Conservation (phyloP, 2,113 vertebrate species). For the Dinomys branickii region DNA sequence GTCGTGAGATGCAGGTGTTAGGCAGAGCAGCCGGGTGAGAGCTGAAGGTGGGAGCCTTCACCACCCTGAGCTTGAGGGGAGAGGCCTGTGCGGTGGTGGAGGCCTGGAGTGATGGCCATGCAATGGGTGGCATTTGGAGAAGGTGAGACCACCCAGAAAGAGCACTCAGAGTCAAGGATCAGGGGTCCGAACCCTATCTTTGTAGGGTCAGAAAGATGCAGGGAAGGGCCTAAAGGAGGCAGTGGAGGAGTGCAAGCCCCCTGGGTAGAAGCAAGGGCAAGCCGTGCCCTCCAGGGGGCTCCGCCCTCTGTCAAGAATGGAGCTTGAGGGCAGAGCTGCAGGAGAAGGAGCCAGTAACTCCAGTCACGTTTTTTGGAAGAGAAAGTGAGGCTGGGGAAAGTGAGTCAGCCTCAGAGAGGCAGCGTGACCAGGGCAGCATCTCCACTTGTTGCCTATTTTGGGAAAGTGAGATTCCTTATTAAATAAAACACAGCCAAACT, state of each 20-base stretch:
- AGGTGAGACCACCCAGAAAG: background rate
- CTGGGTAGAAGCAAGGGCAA: background rate
- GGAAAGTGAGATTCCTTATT: constrained; percentile 79
- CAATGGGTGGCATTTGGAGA: background rate
- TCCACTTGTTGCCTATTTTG: constrained; percentile 82
- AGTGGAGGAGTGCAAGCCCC: background rate
- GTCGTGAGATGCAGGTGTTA: background rate
- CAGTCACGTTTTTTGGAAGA: constrained; percentile 47
- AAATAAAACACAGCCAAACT: constrained; percentile 70
- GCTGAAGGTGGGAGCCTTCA: background rate
- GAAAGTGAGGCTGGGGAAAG: constrained; percentile 51
- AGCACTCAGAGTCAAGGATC: background rate
- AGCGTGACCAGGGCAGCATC: constrained; percentile 47
- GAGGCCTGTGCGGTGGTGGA: too few relatives aligned
- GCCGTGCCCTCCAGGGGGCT: rapidly evolving
- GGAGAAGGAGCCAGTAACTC: background rate
- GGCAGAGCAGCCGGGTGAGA: background rate
- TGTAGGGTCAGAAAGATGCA: background rate
- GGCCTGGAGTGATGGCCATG: background rate
- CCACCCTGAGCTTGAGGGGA: background rate
- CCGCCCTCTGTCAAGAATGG: background rate
- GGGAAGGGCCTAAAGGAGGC: background rate
- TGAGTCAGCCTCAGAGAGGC: constrained; percentile 76
- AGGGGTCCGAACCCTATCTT: background rate
- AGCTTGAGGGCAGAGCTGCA: background rate